A percentile compares a stretch with the other conserved stretches of the same genome.
Conservation (phyloP, 2,888 invertebrate genomes). For the Trachelus stipa region DNA sequence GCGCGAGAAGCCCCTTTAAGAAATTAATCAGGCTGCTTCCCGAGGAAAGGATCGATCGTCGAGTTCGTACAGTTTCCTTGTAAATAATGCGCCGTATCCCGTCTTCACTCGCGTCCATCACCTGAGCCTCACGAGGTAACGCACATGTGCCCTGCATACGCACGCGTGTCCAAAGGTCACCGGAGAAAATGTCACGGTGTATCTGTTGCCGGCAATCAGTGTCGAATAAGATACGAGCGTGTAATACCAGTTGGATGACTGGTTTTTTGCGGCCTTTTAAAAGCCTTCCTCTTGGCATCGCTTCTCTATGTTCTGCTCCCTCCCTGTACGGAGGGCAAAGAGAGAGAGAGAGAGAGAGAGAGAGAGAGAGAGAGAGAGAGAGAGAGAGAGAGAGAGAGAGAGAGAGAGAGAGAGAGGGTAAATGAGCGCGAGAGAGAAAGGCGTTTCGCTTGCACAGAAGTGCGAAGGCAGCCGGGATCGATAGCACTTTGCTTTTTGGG, state of each 20-base stretch:
- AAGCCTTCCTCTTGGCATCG: neutral
- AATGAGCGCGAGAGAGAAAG: neutral
- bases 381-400: slow-evolving; percentile 8
- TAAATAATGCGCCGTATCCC: neutral
- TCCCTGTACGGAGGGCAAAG: slow-evolving; percentile 8
- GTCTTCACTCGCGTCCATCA: neutral
- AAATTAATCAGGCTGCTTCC: slow-evolving; percentile 4
- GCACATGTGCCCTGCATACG: neutral
- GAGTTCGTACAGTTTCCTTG: neutral
- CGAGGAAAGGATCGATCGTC: slow-evolving; percentile 1
- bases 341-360: slow-evolving; percentile 4
- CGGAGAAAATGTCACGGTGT: neutral
- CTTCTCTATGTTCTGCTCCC: neutral
- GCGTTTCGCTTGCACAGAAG: neutral
- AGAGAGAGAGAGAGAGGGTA: slow-evolving; percentile 8
- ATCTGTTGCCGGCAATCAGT: neutral
- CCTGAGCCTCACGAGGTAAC: neutral
- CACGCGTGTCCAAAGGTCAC: neutral
- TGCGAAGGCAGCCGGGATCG: neutral
- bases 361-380: slow-evolving; percentile 12
- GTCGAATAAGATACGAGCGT: neutral
- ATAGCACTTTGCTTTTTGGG: slow-evolving; percentile 13
- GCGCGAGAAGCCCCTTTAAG: neutral
- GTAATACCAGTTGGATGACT: neutral
- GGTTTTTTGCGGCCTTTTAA: neutral